A percentile compares a stretch with the other conserved stretches of the same genome.
Evolutionary conservation across 2,888 invertebrate species (phyloP).

Genomic region (Chydorus sphaericus): DNA sequence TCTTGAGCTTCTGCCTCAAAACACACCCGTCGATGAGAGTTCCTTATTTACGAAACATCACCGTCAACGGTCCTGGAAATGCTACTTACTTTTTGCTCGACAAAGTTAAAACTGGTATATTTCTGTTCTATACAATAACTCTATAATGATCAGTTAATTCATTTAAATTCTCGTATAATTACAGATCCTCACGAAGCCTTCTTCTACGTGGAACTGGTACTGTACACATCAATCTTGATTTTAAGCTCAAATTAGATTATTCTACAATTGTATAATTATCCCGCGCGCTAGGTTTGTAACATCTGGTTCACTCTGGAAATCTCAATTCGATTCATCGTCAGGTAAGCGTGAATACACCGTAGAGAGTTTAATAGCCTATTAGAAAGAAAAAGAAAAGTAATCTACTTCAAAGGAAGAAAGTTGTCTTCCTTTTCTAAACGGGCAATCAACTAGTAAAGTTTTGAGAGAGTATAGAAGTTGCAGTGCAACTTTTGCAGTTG

Average conservation of each 20-base stretch:
- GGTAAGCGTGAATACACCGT: too few species aligned
- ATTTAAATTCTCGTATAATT: background rate
- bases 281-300: constrained; percentile 71
- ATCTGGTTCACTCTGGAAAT: constrained; percentile 94
- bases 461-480: too few species aligned
- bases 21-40: constrained; percentile 78
- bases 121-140: background rate
- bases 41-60: constrained; percentile 28
- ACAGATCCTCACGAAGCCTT: constrained; percentile 53
- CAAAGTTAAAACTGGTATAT: constrained; percentile 23
- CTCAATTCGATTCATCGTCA: constrained; percentile 65
- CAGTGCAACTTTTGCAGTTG: too few species aligned
- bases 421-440: too few species aligned
- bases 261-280: too few species aligned
- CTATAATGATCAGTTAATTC: background rate
- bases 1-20: constrained; percentile 90
- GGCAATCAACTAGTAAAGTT: too few species aligned
- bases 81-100: constrained; percentile 23
- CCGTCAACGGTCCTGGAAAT: constrained; percentile 13
- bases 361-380: too few species aligned
- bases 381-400: too few species aligned
- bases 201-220: constrained; percentile 70
- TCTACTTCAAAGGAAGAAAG: too few species aligned
- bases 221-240: too few species aligned
- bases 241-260: too few species aligned